Percentiles rank a stretch among this genome's conserved stretches.
phyloP scores from a whole-genome alignment of 1,140 invertebrate species.

The Drosophila aff. region DNA sequence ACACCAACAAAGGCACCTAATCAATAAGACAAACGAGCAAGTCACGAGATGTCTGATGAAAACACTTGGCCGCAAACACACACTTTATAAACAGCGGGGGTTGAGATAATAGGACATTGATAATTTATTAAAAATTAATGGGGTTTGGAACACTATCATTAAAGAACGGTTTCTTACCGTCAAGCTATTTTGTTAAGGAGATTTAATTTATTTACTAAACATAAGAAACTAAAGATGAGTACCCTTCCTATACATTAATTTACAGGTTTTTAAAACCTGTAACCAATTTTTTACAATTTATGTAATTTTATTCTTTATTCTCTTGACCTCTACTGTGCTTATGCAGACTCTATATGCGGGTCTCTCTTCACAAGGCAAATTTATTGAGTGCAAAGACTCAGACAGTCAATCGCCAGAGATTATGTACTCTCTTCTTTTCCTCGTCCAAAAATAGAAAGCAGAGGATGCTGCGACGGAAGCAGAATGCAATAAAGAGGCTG shows the following conservation, averaged over 20 bases:
- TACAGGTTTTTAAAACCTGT: no score
- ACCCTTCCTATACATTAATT: no score
- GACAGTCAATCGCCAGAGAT: constrained; percentile 49
- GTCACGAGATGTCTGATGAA: constrained; percentile 65
- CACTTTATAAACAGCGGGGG: background rate
- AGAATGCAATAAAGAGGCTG: constrained; percentile 43
- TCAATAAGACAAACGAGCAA: constrained; percentile 71
- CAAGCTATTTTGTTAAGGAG: no score
- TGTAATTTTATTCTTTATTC: no score
- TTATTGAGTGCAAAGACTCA: constrained; percentile 60
- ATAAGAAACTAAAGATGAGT: no score
- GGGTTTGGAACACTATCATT: background rate
- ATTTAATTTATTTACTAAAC: no score
- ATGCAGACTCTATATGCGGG: constrained; percentile 14
- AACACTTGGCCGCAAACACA: constrained; percentile 31
- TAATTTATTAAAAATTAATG: background rate
- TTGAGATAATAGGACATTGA: background rate
- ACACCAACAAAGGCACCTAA: constrained; percentile 45
- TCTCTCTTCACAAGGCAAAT: constrained; percentile 43
- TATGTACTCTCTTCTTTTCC: constrained; percentile 34
- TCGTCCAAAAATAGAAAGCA: constrained; percentile 36
- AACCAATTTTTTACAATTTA: no score
- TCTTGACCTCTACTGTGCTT: background rate
- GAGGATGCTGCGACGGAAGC: constrained; percentile 29
- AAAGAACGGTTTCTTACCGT: no score